Conservation (phyloP, 2,797 vertebrate species). For the Rhinoraja longicauda region DNA sequence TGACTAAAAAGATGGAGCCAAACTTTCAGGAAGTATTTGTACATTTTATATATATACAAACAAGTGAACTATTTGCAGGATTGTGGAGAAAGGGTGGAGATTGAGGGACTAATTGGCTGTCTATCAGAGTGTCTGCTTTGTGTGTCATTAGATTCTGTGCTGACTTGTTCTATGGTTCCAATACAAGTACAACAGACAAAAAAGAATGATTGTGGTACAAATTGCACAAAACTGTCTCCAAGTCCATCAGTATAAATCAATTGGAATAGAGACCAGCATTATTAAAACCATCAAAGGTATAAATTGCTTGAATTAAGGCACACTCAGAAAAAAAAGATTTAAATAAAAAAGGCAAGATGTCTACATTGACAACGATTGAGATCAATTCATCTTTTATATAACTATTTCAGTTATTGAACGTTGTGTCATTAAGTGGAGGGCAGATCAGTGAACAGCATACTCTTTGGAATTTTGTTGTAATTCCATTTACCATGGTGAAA, state of each 20-base stretch:
- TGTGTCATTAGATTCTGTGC: not conserved
- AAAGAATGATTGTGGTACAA: not conserved
- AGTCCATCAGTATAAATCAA: not conserved
- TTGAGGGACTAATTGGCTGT: not conserved
- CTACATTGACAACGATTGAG: not conserved
- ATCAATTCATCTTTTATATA: slow-evolving; percentile 1
- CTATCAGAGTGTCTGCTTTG: not conserved
- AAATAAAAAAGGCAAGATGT: not conserved
- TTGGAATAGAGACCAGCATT: not conserved
- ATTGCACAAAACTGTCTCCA: not conserved
- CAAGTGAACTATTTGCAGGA: not conserved
- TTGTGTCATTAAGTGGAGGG: not conserved
- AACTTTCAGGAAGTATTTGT: not conserved
- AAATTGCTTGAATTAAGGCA: not conserved
- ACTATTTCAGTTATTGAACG: not conserved
- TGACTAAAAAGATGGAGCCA: not conserved
- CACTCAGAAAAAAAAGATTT: not conserved
- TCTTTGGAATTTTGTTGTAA: not conserved
- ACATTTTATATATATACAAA: not conserved
- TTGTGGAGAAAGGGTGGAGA: not conserved
- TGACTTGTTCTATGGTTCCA: not conserved
- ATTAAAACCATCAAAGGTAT: not conserved
- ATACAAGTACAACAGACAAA: not conserved
- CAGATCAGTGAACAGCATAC: not conserved
- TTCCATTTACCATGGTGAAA: not conserved